Evolutionary conservation across 2,113 vertebrate species (phyloP).

Genomic region (Proterorhinus semilunaris): DNA sequence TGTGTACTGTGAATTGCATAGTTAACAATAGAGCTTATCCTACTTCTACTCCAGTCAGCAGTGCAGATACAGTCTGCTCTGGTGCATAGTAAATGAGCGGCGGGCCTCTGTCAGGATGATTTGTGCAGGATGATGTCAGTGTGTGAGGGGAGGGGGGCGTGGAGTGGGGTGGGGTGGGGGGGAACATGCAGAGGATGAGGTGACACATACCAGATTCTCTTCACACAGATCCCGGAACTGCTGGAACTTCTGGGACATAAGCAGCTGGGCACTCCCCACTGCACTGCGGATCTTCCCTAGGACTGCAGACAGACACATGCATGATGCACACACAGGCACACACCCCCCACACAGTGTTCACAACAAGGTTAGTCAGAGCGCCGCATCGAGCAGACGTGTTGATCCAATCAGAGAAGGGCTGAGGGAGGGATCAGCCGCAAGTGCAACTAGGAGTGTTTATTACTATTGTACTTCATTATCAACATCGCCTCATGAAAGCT

Average conservation of each 20-base stretch:
- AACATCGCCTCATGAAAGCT: not conserved
- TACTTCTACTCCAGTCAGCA: constrained; percentile 32
- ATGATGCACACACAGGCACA: constrained; percentile 40
- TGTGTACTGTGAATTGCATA: not conserved
- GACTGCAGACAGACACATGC: constrained; percentile 80
- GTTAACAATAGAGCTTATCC: constrained; percentile 9
- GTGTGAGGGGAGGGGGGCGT: constrained; percentile 12
- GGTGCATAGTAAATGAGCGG: constrained; percentile 63
- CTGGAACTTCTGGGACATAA: constrained; percentile 98
- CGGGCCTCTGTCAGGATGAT: constrained; percentile 60
- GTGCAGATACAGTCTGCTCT: constrained; percentile 41
- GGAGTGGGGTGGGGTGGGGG: not conserved
- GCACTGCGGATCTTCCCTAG: constrained; percentile 97
- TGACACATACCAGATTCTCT: constrained; percentile 94
- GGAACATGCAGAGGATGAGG: constrained; percentile 65
- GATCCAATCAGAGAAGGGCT: constrained; percentile 43
- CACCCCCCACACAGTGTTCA: constrained; percentile 39
- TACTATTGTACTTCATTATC: not conserved
- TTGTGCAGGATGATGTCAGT: constrained; percentile 76
- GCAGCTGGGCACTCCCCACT: constrained; percentile 93
- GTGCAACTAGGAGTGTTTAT: constrained; percentile 31
- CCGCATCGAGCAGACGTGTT: constrained; percentile 65
- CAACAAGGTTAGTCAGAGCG: constrained; percentile 64
- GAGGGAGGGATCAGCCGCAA: constrained; percentile 25
- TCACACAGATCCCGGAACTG: constrained; percentile 97